Evolutionary conservation across 2,888 invertebrate genomes (phyloP).

Genomic region (Phlogophora meticulosa): DNA sequence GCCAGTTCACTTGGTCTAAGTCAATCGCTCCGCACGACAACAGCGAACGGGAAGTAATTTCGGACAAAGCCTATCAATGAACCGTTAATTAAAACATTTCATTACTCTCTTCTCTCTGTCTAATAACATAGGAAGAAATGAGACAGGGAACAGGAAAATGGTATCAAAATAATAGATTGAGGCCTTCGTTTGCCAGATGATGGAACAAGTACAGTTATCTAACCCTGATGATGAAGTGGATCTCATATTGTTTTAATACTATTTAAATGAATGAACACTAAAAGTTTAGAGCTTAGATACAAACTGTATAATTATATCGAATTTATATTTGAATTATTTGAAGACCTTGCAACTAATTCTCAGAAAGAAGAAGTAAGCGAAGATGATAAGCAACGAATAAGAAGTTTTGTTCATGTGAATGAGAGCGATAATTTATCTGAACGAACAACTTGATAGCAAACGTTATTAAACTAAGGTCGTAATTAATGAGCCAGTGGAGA

Average conservation of each 20-base stretch:
- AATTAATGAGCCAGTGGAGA: no score
- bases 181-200: slow-evolving; percentile 24
- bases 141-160: slow-evolving; percentile 60
- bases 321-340: no score
- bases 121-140: slow-evolving; percentile 33
- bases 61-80: slow-evolving; percentile 41
- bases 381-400: no score
- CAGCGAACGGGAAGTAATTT: slow-evolving; percentile 36
- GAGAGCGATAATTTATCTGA: no score
- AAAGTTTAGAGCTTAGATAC: no score
- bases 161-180: slow-evolving; percentile 38
- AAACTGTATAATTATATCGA: neutral
- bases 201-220: slow-evolving; percentile 11
- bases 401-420: no score
- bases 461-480: no score
- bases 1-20: slow-evolving; percentile 35
- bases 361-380: no score
- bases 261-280: neutral
- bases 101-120: slow-evolving; percentile 36
- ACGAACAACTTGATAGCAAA: no score
- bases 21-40: slow-evolving; percentile 41
- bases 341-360: no score
- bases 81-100: slow-evolving; percentile 59
- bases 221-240: slow-evolving; percentile 34
- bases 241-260: slow-evolving; percentile 20